Evolutionary conservation across 2,888 invertebrate species (phyloP).

Genomic region (Apotomis betuletana): DNA sequence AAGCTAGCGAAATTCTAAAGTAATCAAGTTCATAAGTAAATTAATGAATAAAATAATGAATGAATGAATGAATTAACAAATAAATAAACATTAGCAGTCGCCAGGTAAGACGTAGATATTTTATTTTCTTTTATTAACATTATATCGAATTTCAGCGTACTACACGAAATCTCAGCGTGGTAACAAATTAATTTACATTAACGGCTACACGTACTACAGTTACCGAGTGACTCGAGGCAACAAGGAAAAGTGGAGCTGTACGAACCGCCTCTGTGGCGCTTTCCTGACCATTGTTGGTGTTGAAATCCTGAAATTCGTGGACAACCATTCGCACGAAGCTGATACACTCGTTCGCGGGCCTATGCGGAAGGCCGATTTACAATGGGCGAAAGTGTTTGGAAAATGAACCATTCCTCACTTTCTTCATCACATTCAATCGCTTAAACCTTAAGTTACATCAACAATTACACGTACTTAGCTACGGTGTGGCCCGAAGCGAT

Average conservation of each 20-base stretch:
- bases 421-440: no score
- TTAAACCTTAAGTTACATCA: conserved; percentile 3
- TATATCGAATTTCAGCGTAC: conserved; percentile 5
- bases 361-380: not conserved
- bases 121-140: no score
- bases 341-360: not conserved
- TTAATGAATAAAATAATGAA: no score
- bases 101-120: no score
- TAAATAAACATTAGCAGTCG: no score
- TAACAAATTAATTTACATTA: conserved; percentile 19
- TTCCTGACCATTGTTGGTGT: conserved; percentile 1
- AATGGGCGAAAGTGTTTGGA: not conserved
- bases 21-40: no score
- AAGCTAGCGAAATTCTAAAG: no score
- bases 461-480: conserved; percentile 38
- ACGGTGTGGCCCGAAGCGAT: conserved; percentile 1
- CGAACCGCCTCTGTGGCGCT: conserved; percentile 11
- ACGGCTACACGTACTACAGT: conserved; percentile 39
- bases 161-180: conserved; percentile 34
- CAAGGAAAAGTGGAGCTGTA: conserved; percentile 18
- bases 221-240: conserved; percentile 9
- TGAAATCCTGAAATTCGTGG: conserved; percentile 3
- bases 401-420: no score
- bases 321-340: conserved; percentile 5
- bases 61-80: no score